A percentile compares a stretch with the other conserved stretches of the same genome.
phyloP scores from a whole-genome alignment of 2,113 vertebrate species.

The Hippocampus zosterae region DNA sequence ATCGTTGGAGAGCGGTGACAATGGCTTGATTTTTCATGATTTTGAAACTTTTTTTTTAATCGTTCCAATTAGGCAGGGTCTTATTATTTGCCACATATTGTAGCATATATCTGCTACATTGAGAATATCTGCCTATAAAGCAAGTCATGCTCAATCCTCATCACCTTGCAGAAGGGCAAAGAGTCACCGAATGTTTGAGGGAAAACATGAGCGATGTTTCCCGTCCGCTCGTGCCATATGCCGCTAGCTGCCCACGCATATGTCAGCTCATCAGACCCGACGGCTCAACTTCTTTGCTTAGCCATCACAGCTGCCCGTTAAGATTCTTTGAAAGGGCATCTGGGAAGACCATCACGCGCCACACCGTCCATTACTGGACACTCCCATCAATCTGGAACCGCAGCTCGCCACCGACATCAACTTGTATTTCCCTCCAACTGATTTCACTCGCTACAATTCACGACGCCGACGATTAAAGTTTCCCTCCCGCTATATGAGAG shows the following conservation, averaged over 20 bases:
- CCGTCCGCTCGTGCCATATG: slow-evolving; percentile 52
- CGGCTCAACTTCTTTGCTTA: slow-evolving; percentile 35
- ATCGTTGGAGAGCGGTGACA: too few relatives aligned
- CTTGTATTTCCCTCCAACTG: slow-evolving; percentile 44
- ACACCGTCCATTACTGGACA: slow-evolving; percentile 50
- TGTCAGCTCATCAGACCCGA: slow-evolving; percentile 64
- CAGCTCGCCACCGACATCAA: slow-evolving; percentile 46
- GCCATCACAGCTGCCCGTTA: slow-evolving; percentile 64
- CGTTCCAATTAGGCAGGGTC: too few relatives aligned
- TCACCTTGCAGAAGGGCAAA: slow-evolving; percentile 33
- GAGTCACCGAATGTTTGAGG: slow-evolving; percentile 36
- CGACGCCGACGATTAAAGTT: slow-evolving; percentile 36
- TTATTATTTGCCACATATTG: neutral
- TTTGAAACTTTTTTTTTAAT: too few relatives aligned
- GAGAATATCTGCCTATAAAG: neutral
- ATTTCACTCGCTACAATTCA: slow-evolving; percentile 38
- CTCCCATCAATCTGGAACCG: slow-evolving; percentile 40
- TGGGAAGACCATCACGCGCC: slow-evolving; percentile 66
- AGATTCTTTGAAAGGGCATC: slow-evolving; percentile 65
- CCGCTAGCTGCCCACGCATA: slow-evolving; percentile 55
- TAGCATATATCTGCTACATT: neutral
- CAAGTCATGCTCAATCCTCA: slow-evolving; percentile 1
- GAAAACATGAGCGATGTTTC: slow-evolving; percentile 57
- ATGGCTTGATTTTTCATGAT: too few relatives aligned
- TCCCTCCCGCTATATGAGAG: slow-evolving; percentile 35